Conservation (phyloP, 2,888 invertebrate species). For the Clistopyga incitator region DNA sequence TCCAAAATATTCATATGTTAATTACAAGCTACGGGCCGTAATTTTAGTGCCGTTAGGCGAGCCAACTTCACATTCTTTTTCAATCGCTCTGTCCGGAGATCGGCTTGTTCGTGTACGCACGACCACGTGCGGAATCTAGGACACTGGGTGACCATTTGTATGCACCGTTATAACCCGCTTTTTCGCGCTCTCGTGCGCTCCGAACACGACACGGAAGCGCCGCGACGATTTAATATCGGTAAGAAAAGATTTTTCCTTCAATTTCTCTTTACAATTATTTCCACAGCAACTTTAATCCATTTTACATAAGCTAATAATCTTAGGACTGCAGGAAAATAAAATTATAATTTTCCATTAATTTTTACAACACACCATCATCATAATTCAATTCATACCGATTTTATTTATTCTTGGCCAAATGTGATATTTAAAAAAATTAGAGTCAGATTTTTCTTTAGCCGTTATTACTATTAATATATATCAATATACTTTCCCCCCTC, state of each 20-base stretch:
- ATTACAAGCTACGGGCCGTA: conserved; percentile 2
- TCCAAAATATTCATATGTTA: conserved; percentile 4
- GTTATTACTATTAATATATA: too few species aligned
- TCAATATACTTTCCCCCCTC: not conserved
- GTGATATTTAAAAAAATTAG: too few species aligned
- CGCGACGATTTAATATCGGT: conserved; percentile 12
- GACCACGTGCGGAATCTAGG: conserved; percentile 78
- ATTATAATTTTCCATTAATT: too few species aligned
- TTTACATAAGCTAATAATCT: not conserved
- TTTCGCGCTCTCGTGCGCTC: conserved; percentile 65
- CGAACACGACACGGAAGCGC: conserved; percentile 12
- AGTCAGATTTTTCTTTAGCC: too few species aligned
- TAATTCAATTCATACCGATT: too few species aligned
- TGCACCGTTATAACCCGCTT: conserved; percentile 82
- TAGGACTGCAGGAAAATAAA: not conserved
- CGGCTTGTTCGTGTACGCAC: conserved; percentile 30
- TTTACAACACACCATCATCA: not conserved
- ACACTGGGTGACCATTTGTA: conserved; percentile 82
- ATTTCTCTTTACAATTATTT: not conserved
- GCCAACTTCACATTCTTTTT: conserved; percentile 52
- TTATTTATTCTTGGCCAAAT: too few species aligned
- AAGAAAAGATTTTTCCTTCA: not conserved
- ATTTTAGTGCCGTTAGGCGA: conserved; percentile 46
- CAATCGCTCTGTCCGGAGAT: conserved; percentile 20
- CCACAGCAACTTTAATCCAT: not conserved